Conservation (phyloP, 2,113 vertebrate species). For the Anguilla rostrata region DNA sequence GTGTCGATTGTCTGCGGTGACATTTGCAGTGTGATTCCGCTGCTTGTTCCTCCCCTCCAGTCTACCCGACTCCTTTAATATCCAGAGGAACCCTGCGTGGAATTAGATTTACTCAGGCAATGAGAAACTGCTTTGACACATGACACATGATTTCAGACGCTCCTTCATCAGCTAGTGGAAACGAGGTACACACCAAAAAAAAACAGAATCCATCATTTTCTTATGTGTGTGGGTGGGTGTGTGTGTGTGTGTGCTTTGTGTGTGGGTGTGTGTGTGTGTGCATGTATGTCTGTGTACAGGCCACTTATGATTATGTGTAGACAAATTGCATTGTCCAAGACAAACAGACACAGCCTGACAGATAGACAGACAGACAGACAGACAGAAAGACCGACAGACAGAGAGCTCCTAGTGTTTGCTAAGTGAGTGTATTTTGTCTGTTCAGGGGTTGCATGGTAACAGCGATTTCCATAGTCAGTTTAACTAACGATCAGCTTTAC, state of each 20-base stretch:
- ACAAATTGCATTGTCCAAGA: background rate
- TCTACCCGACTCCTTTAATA: background rate
- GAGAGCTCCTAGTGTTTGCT: background rate
- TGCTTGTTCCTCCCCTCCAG: background rate
- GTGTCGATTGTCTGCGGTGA: background rate
- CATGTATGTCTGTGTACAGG: background rate
- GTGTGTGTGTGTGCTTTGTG: background rate
- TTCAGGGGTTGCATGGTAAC: background rate
- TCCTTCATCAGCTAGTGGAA: background rate
- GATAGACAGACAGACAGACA: background rate
- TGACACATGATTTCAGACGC: background rate
- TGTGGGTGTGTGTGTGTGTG: background rate
- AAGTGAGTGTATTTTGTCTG: no score
- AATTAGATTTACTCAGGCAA: constrained; percentile 6
- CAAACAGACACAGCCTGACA: background rate
- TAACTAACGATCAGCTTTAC: no score
- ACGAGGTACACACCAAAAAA: background rate
- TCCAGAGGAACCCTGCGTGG: background rate
- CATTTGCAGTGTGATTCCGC: background rate
- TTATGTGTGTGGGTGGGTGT: background rate
- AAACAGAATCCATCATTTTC: background rate
- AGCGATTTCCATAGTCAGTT: background rate
- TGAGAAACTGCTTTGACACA: background rate
- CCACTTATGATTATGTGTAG: background rate
- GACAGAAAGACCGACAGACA: background rate